phyloP scores from a whole-genome alignment of 2,113 vertebrate species.

The Halcyon senegalensis region DNA sequence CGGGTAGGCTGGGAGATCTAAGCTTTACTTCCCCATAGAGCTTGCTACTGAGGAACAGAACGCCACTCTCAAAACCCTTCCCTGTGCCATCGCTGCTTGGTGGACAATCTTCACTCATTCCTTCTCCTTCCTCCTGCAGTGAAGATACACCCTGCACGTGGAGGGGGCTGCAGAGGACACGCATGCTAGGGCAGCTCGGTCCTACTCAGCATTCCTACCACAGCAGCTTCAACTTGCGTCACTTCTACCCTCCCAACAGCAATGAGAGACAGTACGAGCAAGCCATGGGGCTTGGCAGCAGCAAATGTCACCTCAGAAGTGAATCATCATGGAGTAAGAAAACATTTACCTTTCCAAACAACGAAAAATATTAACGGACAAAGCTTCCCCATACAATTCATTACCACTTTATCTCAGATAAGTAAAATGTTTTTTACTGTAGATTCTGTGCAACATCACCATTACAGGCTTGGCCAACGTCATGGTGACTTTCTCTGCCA shows the following conservation, averaged over 20 bases:
- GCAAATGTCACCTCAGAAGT: not conserved
- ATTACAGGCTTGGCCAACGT: not conserved
- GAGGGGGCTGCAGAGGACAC: not conserved
- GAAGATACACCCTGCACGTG: fast-evolving
- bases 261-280: fast-evolving
- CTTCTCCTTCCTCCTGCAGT: not conserved
- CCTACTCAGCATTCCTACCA: not conserved
- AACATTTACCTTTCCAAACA: not conserved
- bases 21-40: not conserved
- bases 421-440: not conserved
- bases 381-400: not conserved
- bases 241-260: fast-evolving
- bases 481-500: not conserved
- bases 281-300: not conserved
- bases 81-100: not conserved
- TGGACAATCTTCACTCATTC: not conserved
- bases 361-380: not conserved
- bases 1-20: not conserved
- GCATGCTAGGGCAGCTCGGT: no score
- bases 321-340: not conserved
- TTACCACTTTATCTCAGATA: not conserved
- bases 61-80: fast-evolving
- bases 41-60: not conserved
- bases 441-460: not conserved
- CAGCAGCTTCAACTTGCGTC: not conserved